Evolutionary conservation across 2,888 invertebrate species (phyloP).

Genomic region (Suillia variegata): DNA sequence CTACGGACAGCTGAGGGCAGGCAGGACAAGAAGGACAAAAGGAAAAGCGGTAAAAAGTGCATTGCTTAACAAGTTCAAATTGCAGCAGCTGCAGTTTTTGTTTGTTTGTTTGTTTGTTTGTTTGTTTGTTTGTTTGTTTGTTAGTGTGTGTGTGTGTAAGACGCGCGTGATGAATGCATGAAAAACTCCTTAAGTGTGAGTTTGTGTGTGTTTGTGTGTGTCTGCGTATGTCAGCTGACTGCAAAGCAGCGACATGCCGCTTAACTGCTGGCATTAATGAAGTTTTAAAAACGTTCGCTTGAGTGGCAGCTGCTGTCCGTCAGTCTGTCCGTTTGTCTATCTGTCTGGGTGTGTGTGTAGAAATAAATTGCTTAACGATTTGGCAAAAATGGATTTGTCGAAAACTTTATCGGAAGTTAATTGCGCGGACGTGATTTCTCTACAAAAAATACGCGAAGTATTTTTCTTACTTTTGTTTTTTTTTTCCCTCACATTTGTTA

Average conservation of each 20-base stretch:
- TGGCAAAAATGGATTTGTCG: too few species aligned
- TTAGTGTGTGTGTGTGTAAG: too few species aligned
- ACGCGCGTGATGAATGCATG: too few species aligned
- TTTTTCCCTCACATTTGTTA: too few species aligned
- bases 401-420: too few species aligned
- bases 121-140: too few species aligned
- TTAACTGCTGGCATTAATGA: neutral
- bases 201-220: too few species aligned
- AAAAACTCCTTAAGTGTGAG: too few species aligned
- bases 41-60: neutral
- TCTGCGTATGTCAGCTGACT: neutral
- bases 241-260: neutral
- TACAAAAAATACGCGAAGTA: neutral
- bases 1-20: neutral
- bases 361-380: too few species aligned
- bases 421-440: neutral
- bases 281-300: neutral
- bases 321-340: too few species aligned
- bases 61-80: slow-evolving; percentile 5
- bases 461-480: too few species aligned
- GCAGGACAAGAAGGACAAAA: neutral
- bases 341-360: too few species aligned
- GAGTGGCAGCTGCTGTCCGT: neutral
- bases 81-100: neutral
- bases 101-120: neutral